These are phyloP conservation scores for Callimorpha dominula DNA, from an alignment of 2,888 invertebrate genomes.

Conservation along the genomic window DNA sequence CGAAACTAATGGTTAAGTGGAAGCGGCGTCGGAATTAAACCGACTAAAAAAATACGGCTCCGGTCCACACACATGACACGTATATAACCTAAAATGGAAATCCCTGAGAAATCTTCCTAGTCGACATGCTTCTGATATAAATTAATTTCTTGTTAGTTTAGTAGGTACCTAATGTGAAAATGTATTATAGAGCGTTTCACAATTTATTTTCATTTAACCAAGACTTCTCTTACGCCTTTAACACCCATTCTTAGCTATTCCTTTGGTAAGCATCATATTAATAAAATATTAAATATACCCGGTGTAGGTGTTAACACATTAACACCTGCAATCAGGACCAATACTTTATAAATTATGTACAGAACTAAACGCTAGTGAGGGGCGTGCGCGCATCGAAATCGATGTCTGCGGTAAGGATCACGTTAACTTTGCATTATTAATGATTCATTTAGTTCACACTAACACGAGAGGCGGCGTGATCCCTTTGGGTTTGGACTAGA, in stretches of 20 bases:
- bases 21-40: too few relatives aligned
- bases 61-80: too few relatives aligned
- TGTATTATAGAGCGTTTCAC: too few relatives aligned
- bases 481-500: slow-evolving; percentile 76
- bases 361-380: slow-evolving; percentile 65
- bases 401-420: slow-evolving; percentile 69
- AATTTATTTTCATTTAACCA: too few relatives aligned
- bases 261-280: background rate
- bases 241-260: background rate
- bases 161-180: too few relatives aligned
- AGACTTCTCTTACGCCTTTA: background rate
- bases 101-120: too few relatives aligned
- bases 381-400: slow-evolving; percentile 71
- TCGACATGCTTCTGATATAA: too few relatives aligned
- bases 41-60: too few relatives aligned
- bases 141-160: too few relatives aligned
- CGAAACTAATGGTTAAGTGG: too few relatives aligned
- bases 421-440: slow-evolving; percentile 85
- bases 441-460: slow-evolving; percentile 87
- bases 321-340: slow-evolving; percentile 53
- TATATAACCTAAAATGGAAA: too few relatives aligned
- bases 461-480: slow-evolving; percentile 80
- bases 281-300: slow-evolving; percentile 4
- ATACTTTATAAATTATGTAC: slow-evolving; percentile 60
- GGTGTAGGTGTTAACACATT: slow-evolving; percentile 33